These are phyloP conservation scores for Ethmia dodecea DNA, from an alignment of 2,888 invertebrate species.

Conservation along the genomic window DNA sequence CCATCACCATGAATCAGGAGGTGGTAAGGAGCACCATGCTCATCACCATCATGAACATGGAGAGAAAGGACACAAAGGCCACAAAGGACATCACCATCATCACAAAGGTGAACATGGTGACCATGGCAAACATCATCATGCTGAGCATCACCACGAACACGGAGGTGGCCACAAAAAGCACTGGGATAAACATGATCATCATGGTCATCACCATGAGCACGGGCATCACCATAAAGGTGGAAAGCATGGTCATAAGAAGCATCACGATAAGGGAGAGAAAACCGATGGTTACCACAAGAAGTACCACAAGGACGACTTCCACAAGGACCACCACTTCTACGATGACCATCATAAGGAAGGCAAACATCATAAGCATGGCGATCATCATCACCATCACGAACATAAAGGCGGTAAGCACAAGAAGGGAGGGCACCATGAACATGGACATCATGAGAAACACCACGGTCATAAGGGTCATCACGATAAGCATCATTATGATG, in stretches of 20 bases:
- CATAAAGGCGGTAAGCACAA: conserved; percentile 63
- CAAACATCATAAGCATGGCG: conserved; percentile 67
- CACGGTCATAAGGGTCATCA: conserved; percentile 67
- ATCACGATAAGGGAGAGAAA: conserved; percentile 66
- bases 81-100: conserved; percentile 68
- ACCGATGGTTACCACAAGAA: conserved; percentile 69
- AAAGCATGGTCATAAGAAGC: conserved; percentile 64
- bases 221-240: conserved; percentile 68
- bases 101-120: conserved; percentile 65
- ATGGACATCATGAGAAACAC: conserved; percentile 66
- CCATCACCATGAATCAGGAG: conserved; percentile 58
- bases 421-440: conserved; percentile 65
- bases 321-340: conserved; percentile 71
- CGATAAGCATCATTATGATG: conserved; percentile 65
- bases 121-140: conserved; percentile 64
- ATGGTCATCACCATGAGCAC: conserved; percentile 63
- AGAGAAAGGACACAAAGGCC: conserved; percentile 62
- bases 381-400: conserved; percentile 66
- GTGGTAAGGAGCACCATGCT: conserved; percentile 62
- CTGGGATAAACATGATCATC: conserved; percentile 60
- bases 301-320: conserved; percentile 67
- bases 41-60: conserved; percentile 66
- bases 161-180: conserved; percentile 67
- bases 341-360: conserved; percentile 67
- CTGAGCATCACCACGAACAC: conserved; percentile 60